Conservation (phyloP, 1,140 invertebrate species). For the Bathynomus jamesi region DNA sequence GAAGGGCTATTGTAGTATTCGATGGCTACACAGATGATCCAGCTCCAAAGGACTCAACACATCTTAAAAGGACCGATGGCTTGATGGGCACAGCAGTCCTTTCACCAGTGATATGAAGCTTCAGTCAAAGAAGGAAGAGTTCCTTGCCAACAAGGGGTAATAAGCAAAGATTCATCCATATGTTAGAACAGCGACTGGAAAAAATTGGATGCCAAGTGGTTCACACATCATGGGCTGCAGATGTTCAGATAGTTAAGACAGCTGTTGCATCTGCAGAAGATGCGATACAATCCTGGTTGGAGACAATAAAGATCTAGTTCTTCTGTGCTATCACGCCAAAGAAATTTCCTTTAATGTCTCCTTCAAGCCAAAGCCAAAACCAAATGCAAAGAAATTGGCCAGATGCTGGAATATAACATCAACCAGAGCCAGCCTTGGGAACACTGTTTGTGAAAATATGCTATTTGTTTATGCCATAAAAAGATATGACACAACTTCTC, state of each 20-base stretch:
- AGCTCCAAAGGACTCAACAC: background rate
- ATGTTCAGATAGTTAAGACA: background rate
- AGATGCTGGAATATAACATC: too few species aligned
- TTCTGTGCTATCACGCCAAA: too few species aligned
- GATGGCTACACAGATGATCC: background rate
- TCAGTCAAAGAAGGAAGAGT: background rate
- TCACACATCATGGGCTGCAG: too few species aligned
- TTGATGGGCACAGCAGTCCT: background rate
- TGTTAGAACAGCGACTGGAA: background rate
- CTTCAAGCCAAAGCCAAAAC: too few species aligned
- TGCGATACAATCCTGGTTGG: background rate
- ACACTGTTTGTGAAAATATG: too few species aligned
- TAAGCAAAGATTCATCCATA: background rate
- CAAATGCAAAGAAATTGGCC: too few species aligned
- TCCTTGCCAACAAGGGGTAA: background rate
- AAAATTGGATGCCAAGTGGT: background rate
- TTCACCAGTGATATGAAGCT: background rate
- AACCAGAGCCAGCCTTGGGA: too few species aligned
- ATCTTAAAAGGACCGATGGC: background rate
- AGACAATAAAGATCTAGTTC: slow-evolving; percentile 1
- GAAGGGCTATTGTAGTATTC: background rate
- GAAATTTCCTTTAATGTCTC: too few species aligned
- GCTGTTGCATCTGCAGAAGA: background rate
- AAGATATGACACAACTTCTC: too few species aligned
- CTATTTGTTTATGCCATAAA: too few species aligned